Base-by-base conservation (phyloP, 2,797 vertebrate species). In the Pempheris klunzingeri region DNA sequence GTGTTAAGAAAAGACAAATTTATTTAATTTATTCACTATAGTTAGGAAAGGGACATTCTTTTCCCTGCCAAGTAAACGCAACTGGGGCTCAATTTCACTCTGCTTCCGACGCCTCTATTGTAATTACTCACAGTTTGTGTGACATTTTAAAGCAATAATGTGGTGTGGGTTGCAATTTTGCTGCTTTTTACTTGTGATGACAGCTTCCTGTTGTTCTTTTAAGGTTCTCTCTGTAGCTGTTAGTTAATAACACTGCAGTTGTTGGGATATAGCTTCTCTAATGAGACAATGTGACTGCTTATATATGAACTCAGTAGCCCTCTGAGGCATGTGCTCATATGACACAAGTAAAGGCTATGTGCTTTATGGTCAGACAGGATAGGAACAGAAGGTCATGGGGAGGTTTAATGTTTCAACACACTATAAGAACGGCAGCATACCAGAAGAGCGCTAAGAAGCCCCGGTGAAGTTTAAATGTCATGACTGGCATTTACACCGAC, bases 361-460 rank as follows among this genome's bases (percentile, higher is more conserved):
- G 82, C 82, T 79, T 73, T 77, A 89, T 65, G 67, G 82, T 86
- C 32, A 89, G 81, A 77, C 76, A 72, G 71, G 67, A 75, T 57
- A 32, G 70, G 64, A 77, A 74, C 80, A 87, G 77, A 94, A 92
- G 91, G 93, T 93, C 90, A 88, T 10, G 75, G 76, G 38, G 64
- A 68, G 87, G 92, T 90, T 85, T 93, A 81, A 77, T 69, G 79
- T 94, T 93, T 91, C 92, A 92, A 86, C 87, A 83, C 91, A 90
- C 79, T 78, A n/a, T 80, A 86, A 79, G 80, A 83, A 67, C 57
- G 54, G 60, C 67, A 70, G 80, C 88, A 88, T 89, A 86, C 81
- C 86, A 77, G 68, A 84, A 64, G 69, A 76, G 81, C 72, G 76
- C 74, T 79, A 76, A 90, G 85, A 78, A 71, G 77, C 74, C 26